Conservation (phyloP, 2,888 invertebrate species). For the Leucozona laternaria region DNA sequence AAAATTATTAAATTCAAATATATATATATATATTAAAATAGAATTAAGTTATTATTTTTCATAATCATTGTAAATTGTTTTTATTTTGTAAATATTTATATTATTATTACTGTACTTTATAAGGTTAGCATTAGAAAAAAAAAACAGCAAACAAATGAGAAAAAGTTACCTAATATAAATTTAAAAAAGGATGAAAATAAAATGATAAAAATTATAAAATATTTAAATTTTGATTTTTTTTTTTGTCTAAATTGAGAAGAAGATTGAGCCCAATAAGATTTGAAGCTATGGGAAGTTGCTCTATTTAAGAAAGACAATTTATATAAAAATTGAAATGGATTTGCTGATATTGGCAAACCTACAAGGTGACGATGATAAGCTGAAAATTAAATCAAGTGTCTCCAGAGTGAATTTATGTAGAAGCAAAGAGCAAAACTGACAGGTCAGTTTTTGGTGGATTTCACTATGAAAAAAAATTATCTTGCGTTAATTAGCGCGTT, state of each 20-base stretch:
- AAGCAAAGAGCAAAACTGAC: too few species aligned
- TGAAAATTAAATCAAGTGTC: too few species aligned
- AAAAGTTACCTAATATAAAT: conserved; percentile 75
- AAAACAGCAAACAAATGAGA: conserved; percentile 60
- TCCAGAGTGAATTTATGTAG: too few species aligned
- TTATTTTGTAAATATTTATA: conserved; percentile 69
- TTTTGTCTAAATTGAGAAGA: neutral
- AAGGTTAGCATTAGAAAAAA: conserved; percentile 68
- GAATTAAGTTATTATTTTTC: conserved; percentile 50
- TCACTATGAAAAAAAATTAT: too few species aligned
- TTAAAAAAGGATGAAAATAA: conserved; percentile 55
- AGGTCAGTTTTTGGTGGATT: too few species aligned
- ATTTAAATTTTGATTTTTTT: conserved; percentile 15
- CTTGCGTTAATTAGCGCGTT: too few species aligned
- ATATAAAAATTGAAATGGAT: too few species aligned
- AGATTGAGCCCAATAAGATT: neutral
- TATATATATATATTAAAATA: conserved; percentile 31
- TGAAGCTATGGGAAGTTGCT: neutral
- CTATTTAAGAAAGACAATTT: neutral
- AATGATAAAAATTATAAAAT: conserved; percentile 64
- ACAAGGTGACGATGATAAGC: too few species aligned
- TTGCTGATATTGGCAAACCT: too few species aligned
- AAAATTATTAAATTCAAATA: conserved; percentile 25
- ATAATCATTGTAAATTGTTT: conserved; percentile 59
- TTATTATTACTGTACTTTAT: conserved; percentile 62